Evolutionary conservation across 2,797 vertebrate genomes (phyloP).

Genomic region (Melanotaenia nigrans): DNA sequence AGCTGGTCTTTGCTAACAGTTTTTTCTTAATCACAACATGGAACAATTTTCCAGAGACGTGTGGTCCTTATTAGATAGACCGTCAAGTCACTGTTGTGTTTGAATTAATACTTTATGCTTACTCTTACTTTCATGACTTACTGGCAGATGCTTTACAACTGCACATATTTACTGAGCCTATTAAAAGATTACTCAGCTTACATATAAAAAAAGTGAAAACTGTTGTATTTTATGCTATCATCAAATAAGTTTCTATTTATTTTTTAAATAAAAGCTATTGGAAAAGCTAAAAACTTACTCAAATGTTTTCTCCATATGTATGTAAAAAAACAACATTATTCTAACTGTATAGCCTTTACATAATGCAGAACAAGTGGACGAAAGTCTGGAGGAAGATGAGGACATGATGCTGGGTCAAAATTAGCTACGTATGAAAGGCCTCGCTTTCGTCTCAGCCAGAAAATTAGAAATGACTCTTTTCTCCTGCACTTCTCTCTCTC

Average conservation of each 20-base stretch:
- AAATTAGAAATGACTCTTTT: conserved; percentile 83
- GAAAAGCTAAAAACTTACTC: not conserved
- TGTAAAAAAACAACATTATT: conserved; percentile 2
- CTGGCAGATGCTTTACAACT: not conserved
- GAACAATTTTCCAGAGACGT: conserved; percentile 15
- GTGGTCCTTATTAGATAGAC: not conserved
- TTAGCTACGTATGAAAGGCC: conserved; percentile 76
- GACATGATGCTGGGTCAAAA: conserved; percentile 47
- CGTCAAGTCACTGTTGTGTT: not conserved
- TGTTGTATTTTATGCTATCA: not conserved
- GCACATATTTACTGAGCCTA: not conserved
- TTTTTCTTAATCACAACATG: conserved; percentile 16
- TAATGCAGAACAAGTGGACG: conserved; percentile 26
- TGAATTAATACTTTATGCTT: not conserved
- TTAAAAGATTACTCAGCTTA: not conserved
- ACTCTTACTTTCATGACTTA: not conserved
- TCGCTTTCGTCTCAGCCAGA: conserved; percentile 71
- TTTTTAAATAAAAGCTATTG: not conserved
- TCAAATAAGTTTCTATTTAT: not conserved
- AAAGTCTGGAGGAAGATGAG: conserved; percentile 7
- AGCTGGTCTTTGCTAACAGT: conserved; percentile 16
- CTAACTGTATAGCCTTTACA: conserved; percentile 14
- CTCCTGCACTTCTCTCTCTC: conserved; percentile 44
- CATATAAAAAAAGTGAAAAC: not conserved
- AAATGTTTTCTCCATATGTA: not conserved